Evolutionary conservation across 1,140 invertebrate genomes (phyloP).

Genomic region (Sitobion miscanthi): DNA sequence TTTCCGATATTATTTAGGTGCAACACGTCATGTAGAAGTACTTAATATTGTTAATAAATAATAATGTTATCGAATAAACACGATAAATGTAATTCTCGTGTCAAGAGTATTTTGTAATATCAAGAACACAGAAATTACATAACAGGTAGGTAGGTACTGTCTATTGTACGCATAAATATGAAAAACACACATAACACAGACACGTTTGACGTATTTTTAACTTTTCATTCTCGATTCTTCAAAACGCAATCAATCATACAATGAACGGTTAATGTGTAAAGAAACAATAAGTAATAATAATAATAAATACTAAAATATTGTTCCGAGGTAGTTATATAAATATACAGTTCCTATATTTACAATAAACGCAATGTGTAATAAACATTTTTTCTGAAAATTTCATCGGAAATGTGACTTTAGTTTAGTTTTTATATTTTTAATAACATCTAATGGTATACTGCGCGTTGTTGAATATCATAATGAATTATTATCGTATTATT

Average conservation of each 20-base stretch:
- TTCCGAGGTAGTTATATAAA: background rate
- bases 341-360: background rate
- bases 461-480: background rate
- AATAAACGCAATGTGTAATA: background rate
- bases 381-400: background rate
- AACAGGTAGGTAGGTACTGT: background rate
- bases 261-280: background rate
- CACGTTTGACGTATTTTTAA: background rate
- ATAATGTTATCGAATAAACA: background rate
- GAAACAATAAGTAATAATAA: background rate
- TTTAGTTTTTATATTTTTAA: constrained; percentile 5
- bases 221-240: background rate
- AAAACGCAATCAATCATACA: background rate
- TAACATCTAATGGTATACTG: background rate
- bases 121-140: background rate
- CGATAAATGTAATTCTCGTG: background rate
- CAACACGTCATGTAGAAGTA: background rate
- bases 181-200: background rate
- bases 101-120: background rate
- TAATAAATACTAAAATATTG: background rate
- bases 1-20: background rate
- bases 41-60: too few relatives aligned
- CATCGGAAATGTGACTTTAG: background rate
- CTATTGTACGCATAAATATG: background rate
- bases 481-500: background rate